A percentile compares a stretch with the other conserved stretches of the same genome.
These are phyloP conservation scores for Portunus trituberculatus DNA, from an alignment of 1,140 invertebrate species.

Conservation along the genomic window DNA sequence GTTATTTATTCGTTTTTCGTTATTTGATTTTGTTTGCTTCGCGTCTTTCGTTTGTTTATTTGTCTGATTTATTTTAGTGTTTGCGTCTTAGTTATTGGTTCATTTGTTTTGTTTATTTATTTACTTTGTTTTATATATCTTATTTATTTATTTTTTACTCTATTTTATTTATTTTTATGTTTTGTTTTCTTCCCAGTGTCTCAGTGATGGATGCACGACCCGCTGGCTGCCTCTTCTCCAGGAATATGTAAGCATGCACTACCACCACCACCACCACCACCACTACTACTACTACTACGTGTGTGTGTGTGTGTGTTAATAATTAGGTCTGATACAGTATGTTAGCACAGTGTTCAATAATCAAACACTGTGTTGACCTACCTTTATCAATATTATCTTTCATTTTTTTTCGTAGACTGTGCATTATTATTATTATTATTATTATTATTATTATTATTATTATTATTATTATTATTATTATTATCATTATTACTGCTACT, in stretches of 20 bases:
- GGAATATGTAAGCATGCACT: not conserved
- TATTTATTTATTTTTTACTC: not conserved
- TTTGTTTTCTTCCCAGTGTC: not conserved
- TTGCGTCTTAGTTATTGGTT: not conserved
- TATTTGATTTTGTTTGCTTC: not conserved
- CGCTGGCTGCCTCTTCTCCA: constrained; percentile 37
- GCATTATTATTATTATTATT: not conserved
- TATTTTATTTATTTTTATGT: not conserved
- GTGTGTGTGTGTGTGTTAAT: not conserved
- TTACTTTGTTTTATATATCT: too few species aligned
- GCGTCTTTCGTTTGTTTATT: too few species aligned
- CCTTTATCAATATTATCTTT: not conserved
- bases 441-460: too few species aligned
- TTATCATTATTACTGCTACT: too few species aligned
- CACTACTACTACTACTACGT: not conserved
- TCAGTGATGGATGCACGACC: not conserved
- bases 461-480: too few species aligned
- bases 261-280: not conserved
- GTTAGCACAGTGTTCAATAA: not conserved
- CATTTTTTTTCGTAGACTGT: not conserved
- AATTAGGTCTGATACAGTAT: not conserved
- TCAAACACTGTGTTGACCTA: not conserved
- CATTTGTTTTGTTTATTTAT: not conserved
- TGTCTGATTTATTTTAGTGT: not conserved
- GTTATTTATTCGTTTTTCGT: too few species aligned